These are phyloP conservation scores for Hoplostethus atlanticus DNA, from an alignment of 2,797 vertebrate species.

Conservation along the genomic window DNA sequence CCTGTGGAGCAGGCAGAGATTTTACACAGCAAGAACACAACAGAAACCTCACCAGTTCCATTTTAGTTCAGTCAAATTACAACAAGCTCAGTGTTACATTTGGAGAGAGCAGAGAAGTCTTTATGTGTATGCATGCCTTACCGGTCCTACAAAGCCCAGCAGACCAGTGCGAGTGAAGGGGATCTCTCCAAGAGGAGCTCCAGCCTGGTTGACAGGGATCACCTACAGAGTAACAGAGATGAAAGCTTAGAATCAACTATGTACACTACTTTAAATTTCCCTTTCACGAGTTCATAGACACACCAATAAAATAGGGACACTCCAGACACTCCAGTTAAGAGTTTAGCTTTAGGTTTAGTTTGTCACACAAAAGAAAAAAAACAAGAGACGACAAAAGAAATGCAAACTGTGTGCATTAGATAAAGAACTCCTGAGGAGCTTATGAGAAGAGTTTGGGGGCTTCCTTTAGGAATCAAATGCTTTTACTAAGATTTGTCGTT, in stretches of 20 bases:
- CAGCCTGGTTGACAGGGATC: conserved; percentile 92
- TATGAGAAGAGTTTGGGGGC: background rate
- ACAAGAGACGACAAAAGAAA: no score
- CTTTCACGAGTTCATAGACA: background rate
- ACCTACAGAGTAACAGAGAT: conserved; percentile 83
- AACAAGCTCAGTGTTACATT: no score
- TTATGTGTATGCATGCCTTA: conserved; percentile 71
- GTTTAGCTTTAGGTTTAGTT: background rate
- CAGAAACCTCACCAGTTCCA: background rate
- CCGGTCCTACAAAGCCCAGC: conserved; percentile 97
- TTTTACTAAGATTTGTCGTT: background rate
- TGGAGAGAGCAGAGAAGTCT: background rate
- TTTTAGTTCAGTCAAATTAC: background rate
- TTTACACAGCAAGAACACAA: conserved; percentile 15
- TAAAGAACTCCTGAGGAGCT: background rate
- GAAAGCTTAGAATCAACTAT: background rate
- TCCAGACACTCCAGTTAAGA: background rate
- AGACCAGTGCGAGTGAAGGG: conserved; percentile 93
- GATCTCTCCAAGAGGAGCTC: conserved; percentile 93
- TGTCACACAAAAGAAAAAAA: no score
- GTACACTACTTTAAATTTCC: background rate
- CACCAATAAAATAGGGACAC: background rate
- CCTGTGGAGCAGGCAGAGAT: conserved; percentile 79
- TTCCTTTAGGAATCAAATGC: no score
- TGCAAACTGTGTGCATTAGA: background rate